These are phyloP conservation scores for Xylocopa sonorina DNA, from an alignment of 1,140 invertebrate species.

Conservation along the genomic window DNA sequence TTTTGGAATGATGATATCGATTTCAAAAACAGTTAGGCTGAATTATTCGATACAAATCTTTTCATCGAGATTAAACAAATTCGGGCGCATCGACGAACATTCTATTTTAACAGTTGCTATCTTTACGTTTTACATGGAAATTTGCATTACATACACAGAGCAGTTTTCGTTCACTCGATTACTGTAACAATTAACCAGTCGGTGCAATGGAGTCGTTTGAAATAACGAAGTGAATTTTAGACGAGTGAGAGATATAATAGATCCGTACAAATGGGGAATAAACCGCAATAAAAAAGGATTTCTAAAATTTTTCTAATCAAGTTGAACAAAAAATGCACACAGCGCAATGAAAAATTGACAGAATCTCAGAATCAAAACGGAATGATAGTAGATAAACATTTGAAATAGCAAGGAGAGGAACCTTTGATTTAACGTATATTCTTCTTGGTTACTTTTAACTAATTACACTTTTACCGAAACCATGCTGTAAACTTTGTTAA, in stretches of 20 bases:
- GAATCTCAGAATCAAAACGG: no score
- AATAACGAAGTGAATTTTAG: background rate
- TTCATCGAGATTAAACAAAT: background rate
- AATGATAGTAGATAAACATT: no score
- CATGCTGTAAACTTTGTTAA: background rate
- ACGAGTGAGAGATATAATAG: background rate
- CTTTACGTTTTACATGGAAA: background rate
- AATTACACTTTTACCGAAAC: background rate
- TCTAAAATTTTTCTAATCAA: no score
- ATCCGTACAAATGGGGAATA: no score
- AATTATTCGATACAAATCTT: background rate
- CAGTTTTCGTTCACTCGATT: no score
- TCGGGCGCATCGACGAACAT: background rate
- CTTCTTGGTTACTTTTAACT: background rate
- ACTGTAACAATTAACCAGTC: background rate
- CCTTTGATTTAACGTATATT: background rate
- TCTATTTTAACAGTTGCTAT: background rate
- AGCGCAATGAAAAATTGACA: no score
- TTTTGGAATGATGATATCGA: slow-evolving; percentile 79
- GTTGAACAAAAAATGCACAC: no score
- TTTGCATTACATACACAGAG: background rate
- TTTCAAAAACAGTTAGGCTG: slow-evolving; percentile 74
- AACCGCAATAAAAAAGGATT: background rate
- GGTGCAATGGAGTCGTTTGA: background rate
- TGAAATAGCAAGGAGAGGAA: background rate